A percentile compares a stretch with the other conserved stretches of the same genome.
Evolutionary conservation across 2,797 vertebrate genomes (phyloP).

Genomic region (Cichlasoma orientale): DNA sequence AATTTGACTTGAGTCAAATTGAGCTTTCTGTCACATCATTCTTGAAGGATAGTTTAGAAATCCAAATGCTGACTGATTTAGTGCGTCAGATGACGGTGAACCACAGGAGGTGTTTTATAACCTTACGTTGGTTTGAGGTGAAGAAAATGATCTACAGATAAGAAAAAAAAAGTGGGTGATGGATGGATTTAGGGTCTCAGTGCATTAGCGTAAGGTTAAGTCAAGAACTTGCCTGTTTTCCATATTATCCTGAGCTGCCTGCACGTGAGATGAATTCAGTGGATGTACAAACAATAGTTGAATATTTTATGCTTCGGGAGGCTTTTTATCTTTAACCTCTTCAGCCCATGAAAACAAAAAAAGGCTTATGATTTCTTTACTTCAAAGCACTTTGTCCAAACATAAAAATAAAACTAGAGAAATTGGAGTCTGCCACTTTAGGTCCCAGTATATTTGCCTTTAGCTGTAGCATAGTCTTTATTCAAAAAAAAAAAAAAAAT

Average conservation of each 20-base stretch:
- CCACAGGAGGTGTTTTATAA: constrained; percentile 24
- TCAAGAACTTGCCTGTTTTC: constrained; percentile 51
- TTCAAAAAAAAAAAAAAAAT: too few species aligned
- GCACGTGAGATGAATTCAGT: constrained; percentile 34
- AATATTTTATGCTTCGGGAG: constrained; percentile 14
- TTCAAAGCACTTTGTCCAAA: constrained; percentile 41
- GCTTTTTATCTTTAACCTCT: constrained; percentile 31
- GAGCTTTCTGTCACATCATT: constrained; percentile 66
- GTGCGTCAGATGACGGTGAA: constrained; percentile 43
- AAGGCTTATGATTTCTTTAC: neutral
- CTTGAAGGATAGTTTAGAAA: constrained; percentile 75
- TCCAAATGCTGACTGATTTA: constrained; percentile 52
- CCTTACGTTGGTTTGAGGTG: constrained; percentile 26
- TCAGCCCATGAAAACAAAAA: neutral
- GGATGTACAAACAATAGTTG: constrained; percentile 3
- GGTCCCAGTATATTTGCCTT: constrained; percentile 27
- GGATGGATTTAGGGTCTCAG: constrained; percentile 39
- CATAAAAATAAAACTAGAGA: constrained; percentile 23
- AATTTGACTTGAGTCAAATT: constrained; percentile 63
- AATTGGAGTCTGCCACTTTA: constrained; percentile 24
- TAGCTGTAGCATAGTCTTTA: neutral
- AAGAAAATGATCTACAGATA: constrained; percentile 3
- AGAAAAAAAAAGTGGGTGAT: constrained; percentile 23
- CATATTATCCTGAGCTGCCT: constrained; percentile 30
- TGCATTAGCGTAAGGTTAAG: constrained; percentile 46